Evolutionary conservation across 1,140 invertebrate species (phyloP), one percentile per base, ranked within the genome.

Genomic region (Apis dorsata): DNA sequence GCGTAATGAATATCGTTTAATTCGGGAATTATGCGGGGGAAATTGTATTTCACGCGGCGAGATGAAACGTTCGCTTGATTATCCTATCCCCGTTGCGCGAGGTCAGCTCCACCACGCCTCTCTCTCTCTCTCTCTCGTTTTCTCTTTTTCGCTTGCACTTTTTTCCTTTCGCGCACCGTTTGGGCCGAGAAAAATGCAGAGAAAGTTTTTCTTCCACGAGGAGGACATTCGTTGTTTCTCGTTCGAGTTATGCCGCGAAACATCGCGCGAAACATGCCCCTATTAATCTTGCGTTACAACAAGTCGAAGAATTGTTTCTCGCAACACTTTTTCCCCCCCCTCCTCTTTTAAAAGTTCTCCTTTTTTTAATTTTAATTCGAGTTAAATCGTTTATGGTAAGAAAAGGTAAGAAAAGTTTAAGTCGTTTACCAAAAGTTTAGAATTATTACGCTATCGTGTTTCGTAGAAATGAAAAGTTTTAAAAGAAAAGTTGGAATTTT

Each of bases 1-100:
- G 65, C 53, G 34, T 79, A 79, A 79, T 79, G 55, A 79, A 79
- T 79, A 79, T 79, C 77, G 77, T 79, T 79, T 79, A 79, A 79
- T 79, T 79, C 77, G 62, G 53, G 57, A 69, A 68, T n/a, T 19
- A 53, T 24, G 65, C 55, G n/a, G 55, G 34, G 68, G 57, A 62
- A 79, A 79, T 72, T 72, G 78, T 79, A 79, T 79, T 60, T 21
- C 17, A 34, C 66, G 53, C 49, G 2, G 66, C 77, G 51, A 70
- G 77, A 79, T 70, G 77, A 60, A 78, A 79, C 66, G 66, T 21
- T 24, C 24, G 57, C 24, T n/a, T 59, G 68, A 79, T 79, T 63
- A 73, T 53, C 21, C 70, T 63, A 63, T 44, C 34, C 44, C 34
- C 53, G 17, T 17, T n/a, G 28, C 21, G 34, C n/a, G 66, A 59